phyloP scores from a whole-genome alignment of 2,888 invertebrate genomes.

The Palloptera scutellata region DNA sequence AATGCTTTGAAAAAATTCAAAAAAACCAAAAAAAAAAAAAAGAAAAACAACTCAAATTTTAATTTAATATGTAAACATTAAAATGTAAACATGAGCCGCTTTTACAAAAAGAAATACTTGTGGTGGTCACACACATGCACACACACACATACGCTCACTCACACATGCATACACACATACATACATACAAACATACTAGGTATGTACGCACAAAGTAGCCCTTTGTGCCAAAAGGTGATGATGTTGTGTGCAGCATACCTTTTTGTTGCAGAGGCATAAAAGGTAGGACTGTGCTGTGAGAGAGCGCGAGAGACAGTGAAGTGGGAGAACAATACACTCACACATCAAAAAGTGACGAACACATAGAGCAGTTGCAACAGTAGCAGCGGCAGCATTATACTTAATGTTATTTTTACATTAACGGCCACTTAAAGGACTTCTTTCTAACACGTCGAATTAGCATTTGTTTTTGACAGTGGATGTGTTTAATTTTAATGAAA shows the following conservation, averaged over 20 bases:
- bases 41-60: constrained; percentile 9
- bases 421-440: constrained; percentile 41
- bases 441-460: constrained; percentile 44
- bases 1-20: too few relatives aligned
- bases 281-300: too few relatives aligned
- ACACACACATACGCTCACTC: neutral
- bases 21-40: too few relatives aligned
- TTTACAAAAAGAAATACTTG: constrained; percentile 34
- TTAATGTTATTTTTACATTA: constrained; percentile 56
- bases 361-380: too few relatives aligned
- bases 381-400: neutral
- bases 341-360: too few relatives aligned
- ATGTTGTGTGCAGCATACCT: constrained; percentile 10
- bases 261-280: neutral
- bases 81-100: constrained; percentile 1
- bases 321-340: too few relatives aligned
- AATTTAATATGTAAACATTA: constrained; percentile 23
- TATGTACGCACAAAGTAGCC: constrained; percentile 17
- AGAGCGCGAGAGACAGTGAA: too few relatives aligned
- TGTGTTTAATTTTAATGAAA: constrained; percentile 61
- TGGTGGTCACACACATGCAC: constrained; percentile 26
- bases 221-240: constrained; percentile 27
- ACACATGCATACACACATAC: neutral
- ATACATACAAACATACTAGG: neutral
- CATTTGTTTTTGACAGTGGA: constrained; percentile 54